Percentiles rank a stretch among this genome's conserved stretches.
phyloP scores from a whole-genome alignment of 1,140 invertebrate species.

The Procambarus virginalis region DNA sequence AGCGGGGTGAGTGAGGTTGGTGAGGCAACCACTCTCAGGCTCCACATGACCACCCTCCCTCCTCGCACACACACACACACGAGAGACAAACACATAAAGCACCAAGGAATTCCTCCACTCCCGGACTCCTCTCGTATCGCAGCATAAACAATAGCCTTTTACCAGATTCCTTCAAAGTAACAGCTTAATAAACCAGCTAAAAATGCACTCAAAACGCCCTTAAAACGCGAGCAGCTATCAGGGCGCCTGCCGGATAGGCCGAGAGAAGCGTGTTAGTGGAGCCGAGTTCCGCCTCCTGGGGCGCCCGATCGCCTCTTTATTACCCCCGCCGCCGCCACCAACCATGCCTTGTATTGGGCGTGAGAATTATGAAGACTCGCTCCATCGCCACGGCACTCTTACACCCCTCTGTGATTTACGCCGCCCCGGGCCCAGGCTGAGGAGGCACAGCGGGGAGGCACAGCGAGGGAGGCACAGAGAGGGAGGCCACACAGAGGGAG shows the following conservation, averaged over 20 bases:
- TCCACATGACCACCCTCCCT: too few species aligned
- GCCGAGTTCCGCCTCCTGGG: neutral
- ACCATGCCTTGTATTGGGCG: neutral
- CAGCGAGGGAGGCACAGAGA: neutral
- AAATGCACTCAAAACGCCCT: slow-evolving; percentile 24
- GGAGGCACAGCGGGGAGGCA: neutral
- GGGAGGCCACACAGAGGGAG: neutral
- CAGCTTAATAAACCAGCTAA: slow-evolving; percentile 45
- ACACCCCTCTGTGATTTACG: neutral
- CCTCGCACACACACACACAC: neutral
- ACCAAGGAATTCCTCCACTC: neutral
- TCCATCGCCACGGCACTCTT: neutral
- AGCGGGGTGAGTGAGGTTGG: too few species aligned
- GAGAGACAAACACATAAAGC: neutral
- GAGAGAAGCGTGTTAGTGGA: neutral
- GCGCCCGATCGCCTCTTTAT: neutral
- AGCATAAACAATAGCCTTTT: slow-evolving; percentile 18
- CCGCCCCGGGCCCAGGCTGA: neutral
- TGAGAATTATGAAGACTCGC: neutral
- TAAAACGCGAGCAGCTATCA: neutral
- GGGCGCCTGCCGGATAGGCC: neutral
- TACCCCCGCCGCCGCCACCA: neutral
- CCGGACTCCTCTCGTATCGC: neutral
- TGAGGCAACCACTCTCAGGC: too few species aligned
- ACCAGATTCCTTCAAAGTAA: slow-evolving; percentile 15